Conservation (phyloP, 2,888 invertebrate genomes). For the Galeruca laticollis region DNA sequence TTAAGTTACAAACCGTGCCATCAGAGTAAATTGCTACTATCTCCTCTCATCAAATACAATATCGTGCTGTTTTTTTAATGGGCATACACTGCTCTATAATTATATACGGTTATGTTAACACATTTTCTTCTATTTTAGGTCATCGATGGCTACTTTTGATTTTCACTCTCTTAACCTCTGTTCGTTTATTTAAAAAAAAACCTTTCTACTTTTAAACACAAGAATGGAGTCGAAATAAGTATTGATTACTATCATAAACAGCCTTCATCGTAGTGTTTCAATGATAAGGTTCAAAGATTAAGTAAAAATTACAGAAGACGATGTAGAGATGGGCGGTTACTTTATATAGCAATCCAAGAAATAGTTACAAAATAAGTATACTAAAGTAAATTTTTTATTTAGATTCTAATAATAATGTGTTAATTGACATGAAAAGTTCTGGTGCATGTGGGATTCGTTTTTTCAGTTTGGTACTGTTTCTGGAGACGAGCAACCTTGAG, state of each 20-base stretch:
- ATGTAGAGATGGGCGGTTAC: neutral
- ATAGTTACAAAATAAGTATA: no score
- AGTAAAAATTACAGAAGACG: neutral
- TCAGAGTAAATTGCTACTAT: no score
- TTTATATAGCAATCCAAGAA: no score
- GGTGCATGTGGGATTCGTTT: no score
- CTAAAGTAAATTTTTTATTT: no score
- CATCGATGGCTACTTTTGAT: slow-evolving; percentile 1
- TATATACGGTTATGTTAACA: neutral
- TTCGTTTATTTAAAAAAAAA: neutral
- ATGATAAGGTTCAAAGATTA: slow-evolving; percentile 7
- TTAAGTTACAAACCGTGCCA: no score
- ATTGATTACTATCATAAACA: slow-evolving; percentile 1
- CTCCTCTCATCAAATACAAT: neutral
- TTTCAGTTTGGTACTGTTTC: no score
- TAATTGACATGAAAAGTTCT: no score
- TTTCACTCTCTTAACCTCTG: neutral
- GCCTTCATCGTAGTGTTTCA: neutral
- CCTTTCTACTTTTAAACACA: neutral
- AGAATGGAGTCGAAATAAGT: neutral
- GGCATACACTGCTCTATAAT: neutral
- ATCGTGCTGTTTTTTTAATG: neutral
- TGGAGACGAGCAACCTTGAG: no score
- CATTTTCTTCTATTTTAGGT: neutral
- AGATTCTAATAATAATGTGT: no score